These are phyloP conservation scores for Myrmophylax atrothorax DNA, from an alignment of 2,113 vertebrate genomes.

Conservation along the genomic window DNA sequence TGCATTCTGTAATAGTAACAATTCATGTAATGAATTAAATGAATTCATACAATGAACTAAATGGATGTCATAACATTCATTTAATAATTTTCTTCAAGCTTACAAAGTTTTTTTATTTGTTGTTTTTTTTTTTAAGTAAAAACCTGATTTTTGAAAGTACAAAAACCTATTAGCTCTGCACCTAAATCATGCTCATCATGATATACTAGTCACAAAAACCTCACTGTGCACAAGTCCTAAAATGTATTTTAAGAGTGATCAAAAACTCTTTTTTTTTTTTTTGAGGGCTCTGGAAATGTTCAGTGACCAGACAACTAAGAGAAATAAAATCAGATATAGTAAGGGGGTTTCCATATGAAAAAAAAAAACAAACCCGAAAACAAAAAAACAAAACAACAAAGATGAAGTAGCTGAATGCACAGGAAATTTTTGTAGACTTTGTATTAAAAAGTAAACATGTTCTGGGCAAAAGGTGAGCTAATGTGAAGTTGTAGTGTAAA, in stretches of 20 bases:
- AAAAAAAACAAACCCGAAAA: too few species aligned
- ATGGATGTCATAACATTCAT: not conserved
- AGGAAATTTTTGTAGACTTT: not conserved
- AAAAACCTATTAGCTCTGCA: not conserved
- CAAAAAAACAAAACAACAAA: too few species aligned
- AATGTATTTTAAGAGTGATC: not conserved
- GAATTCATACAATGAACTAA: too few species aligned
- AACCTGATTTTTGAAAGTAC: not conserved
- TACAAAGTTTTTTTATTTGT: not conserved
- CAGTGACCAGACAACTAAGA: not conserved
- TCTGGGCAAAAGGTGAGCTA: not conserved
- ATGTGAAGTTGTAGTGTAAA: not conserved
- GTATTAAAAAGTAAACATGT: not conserved
- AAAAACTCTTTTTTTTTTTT: not conserved
- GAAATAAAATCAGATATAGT: not conserved
- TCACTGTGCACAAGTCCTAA: not conserved
- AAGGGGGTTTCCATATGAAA: not conserved
- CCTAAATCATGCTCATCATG: not conserved
- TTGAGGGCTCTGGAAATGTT: not conserved
- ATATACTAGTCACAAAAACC: not conserved
- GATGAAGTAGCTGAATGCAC: not conserved
- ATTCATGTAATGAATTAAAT: too few species aligned
- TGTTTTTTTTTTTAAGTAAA: not conserved
- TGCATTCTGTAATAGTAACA: not conserved
- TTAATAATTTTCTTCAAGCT: not conserved